Base-by-base conservation (phyloP, 2,113 vertebrate genomes). In the Diphyllodes magnificus region DNA sequence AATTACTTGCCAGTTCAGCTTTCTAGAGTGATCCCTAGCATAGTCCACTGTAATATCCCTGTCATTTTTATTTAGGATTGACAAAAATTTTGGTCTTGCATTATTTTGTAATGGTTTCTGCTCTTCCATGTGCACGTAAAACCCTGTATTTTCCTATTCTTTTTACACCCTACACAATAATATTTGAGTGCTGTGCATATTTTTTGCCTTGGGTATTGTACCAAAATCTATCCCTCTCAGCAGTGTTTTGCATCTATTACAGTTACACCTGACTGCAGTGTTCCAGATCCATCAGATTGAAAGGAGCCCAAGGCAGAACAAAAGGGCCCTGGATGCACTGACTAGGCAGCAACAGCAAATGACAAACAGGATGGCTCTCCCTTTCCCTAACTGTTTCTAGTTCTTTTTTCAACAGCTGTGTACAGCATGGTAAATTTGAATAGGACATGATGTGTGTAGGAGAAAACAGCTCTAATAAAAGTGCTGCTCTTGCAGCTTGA, bases 351-450 rank as follows among this genome's bases (percentile, higher is more conserved):
- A 91, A 49, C 59, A 92, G 88, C 63, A 97, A 92, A 73, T 45
- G 30, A 57, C 47, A 92, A 37, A 51, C 40, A 86, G 51, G 15
- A 23, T 54, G n/a, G 8, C 15, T 53, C 91, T 54, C 44, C 35
- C 47, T 65, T 45, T 94, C 70, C 22, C 51, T 71, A 3, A 23
- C 39, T 57, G 22, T 40, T 88, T 95, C 78, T 69, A 23, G 59
- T 56, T 72, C 59, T 94, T 94, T 44, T 78, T 95, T 28, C 49
- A 95, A 83, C 93, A 98, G 69, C 93, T 97, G 86, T 94, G 92
- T 96, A 88, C 91, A 93, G 47, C 65, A 49, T 54, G 47, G 82
- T 83, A 78, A 88, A 95, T 96, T 95, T 92, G 61, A 97, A 66
- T 75, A 95, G 49, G 44, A 85, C 75, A 30, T 31, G 88, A 94